Conservation (phyloP, 2,113 vertebrate genomes). For the Oophaga pumilio region DNA sequence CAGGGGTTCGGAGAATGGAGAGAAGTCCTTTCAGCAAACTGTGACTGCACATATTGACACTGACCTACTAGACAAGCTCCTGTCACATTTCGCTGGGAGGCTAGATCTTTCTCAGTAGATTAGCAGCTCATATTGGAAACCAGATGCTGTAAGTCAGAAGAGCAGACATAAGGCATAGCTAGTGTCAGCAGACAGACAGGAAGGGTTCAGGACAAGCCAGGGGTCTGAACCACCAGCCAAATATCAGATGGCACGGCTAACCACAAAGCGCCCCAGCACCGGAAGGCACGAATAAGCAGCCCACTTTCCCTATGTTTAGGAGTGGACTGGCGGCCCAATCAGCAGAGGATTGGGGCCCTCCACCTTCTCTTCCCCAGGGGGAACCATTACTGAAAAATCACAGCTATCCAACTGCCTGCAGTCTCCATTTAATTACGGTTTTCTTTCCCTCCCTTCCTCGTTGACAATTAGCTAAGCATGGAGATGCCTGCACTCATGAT, state of each 20-base stretch:
- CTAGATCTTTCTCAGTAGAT: constrained; percentile 50
- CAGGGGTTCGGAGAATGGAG: background rate
- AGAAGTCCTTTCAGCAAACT: constrained; percentile 46
- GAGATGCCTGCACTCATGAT: background rate
- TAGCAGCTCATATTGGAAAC: constrained; percentile 44
- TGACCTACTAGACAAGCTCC: constrained; percentile 41
- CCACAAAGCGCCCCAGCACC: background rate
- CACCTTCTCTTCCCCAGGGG: constrained; percentile 20
- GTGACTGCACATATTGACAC: constrained; percentile 16
- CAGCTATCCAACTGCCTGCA: constrained; percentile 7
- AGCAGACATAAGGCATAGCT: constrained; percentile 43
- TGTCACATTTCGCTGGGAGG: constrained; percentile 50
- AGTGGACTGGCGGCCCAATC: background rate
- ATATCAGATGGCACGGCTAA: constrained; percentile 35
- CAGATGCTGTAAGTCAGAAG: constrained; percentile 33
- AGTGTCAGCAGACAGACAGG: constrained; percentile 50
- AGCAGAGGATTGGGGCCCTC: background rate
- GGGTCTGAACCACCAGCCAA: constrained; percentile 39
- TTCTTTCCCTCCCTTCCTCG: background rate
- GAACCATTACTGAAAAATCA: background rate
- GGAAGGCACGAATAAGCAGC: constrained; percentile 17
- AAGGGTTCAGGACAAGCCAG: constrained; percentile 37
- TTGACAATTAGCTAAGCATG: constrained; percentile 10
- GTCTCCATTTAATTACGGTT: constrained; percentile 40
- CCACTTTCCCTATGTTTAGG: background rate